Percentiles rank a stretch among this genome's conserved stretches.
These are phyloP conservation scores for Drosophila merina DNA, from an alignment of 2,888 invertebrate genomes.

Conservation along the genomic window DNA sequence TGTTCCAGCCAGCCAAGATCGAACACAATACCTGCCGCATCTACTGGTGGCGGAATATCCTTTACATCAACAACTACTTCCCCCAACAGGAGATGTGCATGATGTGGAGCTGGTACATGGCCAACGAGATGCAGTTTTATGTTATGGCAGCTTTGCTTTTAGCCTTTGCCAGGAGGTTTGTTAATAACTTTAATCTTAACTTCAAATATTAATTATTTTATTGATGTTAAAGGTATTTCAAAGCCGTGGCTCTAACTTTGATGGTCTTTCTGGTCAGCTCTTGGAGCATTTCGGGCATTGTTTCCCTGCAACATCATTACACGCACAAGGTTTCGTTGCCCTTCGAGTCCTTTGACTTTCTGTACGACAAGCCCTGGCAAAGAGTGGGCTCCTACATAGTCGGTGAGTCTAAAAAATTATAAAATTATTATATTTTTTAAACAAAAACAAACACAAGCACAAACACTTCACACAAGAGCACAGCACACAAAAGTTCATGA, in stretches of 20 bases:
- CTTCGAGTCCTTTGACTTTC: slow-evolving; percentile 91
- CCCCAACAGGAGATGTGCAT: slow-evolving; percentile 91
- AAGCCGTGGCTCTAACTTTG: slow-evolving; percentile 86
- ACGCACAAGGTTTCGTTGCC: slow-evolving; percentile 91
- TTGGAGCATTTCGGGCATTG: slow-evolving; percentile 90
- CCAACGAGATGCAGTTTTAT: slow-evolving; percentile 92
- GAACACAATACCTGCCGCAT: slow-evolving; percentile 90
- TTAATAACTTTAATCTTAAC: fast-evolving
- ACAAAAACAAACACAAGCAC: neutral
- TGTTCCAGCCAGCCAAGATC: slow-evolving; percentile 89
- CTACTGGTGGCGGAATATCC: slow-evolving; percentile 93
- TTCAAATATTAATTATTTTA: neutral
- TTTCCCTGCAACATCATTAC: slow-evolving; percentile 90
- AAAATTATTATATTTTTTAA: neutral
- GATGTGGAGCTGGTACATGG: slow-evolving; percentile 93
- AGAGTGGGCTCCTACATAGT: slow-evolving; percentile 92
- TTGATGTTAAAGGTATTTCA: slow-evolving; percentile 85
- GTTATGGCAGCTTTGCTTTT: slow-evolving; percentile 88
- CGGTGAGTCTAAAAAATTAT: slow-evolving; percentile 85
- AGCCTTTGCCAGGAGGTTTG: slow-evolving; percentile 88
- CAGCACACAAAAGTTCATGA: neutral
- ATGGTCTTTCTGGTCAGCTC: slow-evolving; percentile 88
- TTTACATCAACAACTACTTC: slow-evolving; percentile 92
- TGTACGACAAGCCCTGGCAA: slow-evolving; percentile 94
- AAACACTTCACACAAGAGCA: neutral